Evolutionary conservation across 1,140 invertebrate genomes (phyloP).

Genomic region (Drosophila tropicalis): DNA sequence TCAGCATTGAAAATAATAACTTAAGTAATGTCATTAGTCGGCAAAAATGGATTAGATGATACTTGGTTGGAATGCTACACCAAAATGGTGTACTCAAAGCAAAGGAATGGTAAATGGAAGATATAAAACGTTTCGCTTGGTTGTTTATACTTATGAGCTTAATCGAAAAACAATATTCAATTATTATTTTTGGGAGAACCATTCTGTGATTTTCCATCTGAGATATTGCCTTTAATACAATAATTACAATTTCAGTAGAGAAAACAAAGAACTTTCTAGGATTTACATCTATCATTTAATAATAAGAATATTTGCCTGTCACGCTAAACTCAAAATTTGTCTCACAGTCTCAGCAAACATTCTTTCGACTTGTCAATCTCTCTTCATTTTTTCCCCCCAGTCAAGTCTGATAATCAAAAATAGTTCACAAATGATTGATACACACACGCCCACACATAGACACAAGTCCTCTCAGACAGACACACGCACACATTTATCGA

Average conservation of each 20-base stretch:
- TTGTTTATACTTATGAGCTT: neutral
- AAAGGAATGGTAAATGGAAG: neutral
- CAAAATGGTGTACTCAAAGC: slow-evolving; percentile 15
- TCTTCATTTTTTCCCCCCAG: neutral
- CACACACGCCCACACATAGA: slow-evolving; percentile 1
- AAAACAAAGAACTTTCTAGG: neutral
- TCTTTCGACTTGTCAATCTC: neutral
- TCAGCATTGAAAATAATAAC: slow-evolving; percentile 77
- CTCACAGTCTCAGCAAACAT: neutral
- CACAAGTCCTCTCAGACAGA: neutral
- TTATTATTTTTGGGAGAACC: no score
- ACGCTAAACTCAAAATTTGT: neutral
- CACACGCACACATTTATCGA: neutral
- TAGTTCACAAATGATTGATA: slow-evolving; percentile 37
- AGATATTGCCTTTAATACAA: no score
- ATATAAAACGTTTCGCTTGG: neutral
- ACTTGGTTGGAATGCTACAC: slow-evolving; percentile 25
- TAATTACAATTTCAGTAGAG: neutral
- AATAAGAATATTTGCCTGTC: slow-evolving; percentile 3
- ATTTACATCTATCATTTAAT: slow-evolving; percentile 5
- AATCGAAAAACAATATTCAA: neutral
- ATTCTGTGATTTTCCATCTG: no score
- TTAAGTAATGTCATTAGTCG: slow-evolving; percentile 78
- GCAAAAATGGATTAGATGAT: slow-evolving; percentile 72
- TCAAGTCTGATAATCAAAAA: slow-evolving; percentile 25